These are phyloP conservation scores for Hypothenemus hampei DNA, from an alignment of 1,140 invertebrate genomes.

Conservation along the genomic window DNA sequence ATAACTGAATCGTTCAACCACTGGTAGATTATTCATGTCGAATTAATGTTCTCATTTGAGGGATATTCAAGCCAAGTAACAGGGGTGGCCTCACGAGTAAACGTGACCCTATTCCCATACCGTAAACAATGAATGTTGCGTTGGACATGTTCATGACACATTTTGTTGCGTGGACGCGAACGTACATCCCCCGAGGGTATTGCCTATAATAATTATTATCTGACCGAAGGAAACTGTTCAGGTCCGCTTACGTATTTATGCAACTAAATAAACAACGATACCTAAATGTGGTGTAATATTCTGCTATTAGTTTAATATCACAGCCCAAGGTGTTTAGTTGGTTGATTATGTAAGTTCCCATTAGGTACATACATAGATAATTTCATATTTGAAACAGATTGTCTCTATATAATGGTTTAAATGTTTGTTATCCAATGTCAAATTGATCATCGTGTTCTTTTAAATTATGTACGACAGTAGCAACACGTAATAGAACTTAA, in stretches of 20 bases:
- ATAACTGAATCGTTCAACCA: no score
- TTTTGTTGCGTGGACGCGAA: conserved; percentile 21
- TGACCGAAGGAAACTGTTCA: conserved; percentile 22
- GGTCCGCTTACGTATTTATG: conserved; percentile 26
- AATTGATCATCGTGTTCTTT: no score
- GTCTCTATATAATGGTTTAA: no score
- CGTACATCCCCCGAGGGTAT: conserved; percentile 16
- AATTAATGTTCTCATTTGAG: conserved; percentile 23
- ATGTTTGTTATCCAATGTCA: no score
- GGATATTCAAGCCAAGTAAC: conserved; percentile 15
- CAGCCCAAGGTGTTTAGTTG: no score
- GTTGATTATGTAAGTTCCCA: no score
- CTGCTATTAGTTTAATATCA: no score
- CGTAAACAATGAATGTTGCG: conserved; percentile 21
- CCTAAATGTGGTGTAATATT: background rate
- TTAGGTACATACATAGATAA: no score
- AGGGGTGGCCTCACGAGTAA: conserved; percentile 14
- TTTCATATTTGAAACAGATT: no score
- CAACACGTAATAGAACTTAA: no score
- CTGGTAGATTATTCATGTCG: no score
- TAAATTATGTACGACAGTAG: no score
- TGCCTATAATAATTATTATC: conserved; percentile 22
- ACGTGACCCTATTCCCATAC: conserved; percentile 14
- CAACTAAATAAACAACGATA: conserved; percentile 16
- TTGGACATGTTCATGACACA: conserved; percentile 27